A percentile compares a stretch with the other conserved stretches of the same genome.
These are phyloP conservation scores for Dromaius novaehollandiae DNA, from an alignment of 2,113 vertebrate species.

Conservation along the genomic window DNA sequence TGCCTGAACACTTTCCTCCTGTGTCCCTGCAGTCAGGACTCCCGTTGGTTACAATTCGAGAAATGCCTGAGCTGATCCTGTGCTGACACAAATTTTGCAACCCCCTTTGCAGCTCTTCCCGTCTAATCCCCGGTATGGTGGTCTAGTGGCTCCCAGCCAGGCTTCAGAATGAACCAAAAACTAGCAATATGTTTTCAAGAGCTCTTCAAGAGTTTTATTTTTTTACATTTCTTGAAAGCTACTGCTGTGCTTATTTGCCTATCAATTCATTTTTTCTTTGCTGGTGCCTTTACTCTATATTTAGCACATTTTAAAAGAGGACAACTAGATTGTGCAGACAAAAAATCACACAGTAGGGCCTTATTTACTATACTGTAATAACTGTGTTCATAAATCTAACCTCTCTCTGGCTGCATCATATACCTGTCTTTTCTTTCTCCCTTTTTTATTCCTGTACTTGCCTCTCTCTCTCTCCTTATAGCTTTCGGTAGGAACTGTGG, in stretches of 20 bases:
- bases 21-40: not conserved
- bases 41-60: not conserved
- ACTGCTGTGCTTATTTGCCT: conserved; percentile 74
- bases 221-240: conserved; percentile 39
- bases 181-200: conserved; percentile 47
- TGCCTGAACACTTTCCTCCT: not conserved
- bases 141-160: not conserved
- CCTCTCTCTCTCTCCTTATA: not conserved
- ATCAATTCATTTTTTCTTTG: conserved; percentile 70
- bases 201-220: conserved; percentile 49
- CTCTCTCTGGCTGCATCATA: conserved; percentile 31
- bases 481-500: not conserved
- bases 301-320: conserved; percentile 68
- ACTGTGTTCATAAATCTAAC: conserved; percentile 64
- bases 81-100: not conserved
- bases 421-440: conserved; percentile 9
- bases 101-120: not conserved
- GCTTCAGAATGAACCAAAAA: conserved; percentile 31
- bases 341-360: conserved; percentile 59
- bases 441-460: conserved; percentile 27
- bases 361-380: conserved; percentile 63
- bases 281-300: conserved; percentile 71
- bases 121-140: not conserved
- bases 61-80: not conserved
- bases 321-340: conserved; percentile 62